These are phyloP conservation scores for Maconellicoccus hirsutus DNA, from an alignment of 1,140 invertebrate genomes.

Conservation along the genomic window DNA sequence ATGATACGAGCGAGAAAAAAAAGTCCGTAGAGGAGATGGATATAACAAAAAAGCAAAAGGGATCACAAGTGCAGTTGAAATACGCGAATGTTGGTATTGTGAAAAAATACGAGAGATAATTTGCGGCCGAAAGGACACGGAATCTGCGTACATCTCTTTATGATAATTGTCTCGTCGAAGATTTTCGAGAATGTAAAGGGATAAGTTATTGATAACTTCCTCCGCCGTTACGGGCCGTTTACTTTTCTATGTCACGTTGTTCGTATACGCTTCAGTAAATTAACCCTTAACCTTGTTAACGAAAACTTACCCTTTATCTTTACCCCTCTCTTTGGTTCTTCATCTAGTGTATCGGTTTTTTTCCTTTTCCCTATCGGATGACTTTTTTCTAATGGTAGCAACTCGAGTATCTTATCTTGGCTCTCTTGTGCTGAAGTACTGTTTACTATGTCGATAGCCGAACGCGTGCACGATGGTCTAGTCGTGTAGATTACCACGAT, in stretches of 20 bases:
- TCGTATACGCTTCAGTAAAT: conserved; percentile 9
- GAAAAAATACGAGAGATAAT: not conserved
- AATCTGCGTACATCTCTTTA: not conserved
- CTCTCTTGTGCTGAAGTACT: not conserved
- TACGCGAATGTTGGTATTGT: too few species aligned
- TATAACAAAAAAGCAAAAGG: not conserved
- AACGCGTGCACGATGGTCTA: conserved; percentile 6
- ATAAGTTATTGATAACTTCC: conserved; percentile 22
- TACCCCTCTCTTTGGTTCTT: not conserved
- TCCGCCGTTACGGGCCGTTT: conserved; percentile 16
- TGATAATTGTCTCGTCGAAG: conserved; percentile 12
- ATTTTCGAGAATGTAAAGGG: conserved; percentile 12
- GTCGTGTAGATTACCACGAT: too few species aligned
- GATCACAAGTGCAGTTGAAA: too few species aligned
- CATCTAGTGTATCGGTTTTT: not conserved
- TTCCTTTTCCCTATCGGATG: not conserved
- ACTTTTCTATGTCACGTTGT: conserved; percentile 10
- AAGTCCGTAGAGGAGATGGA: not conserved
- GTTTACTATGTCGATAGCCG: not conserved
- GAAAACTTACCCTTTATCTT: not conserved
- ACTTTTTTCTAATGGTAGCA: not conserved
- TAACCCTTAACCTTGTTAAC: conserved; percentile 1
- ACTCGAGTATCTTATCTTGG: not conserved
- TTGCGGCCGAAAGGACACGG: not conserved
- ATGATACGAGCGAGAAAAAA: not conserved